Evolutionary conservation across 64 coral and sea anemone genomes (phyloP).

Genomic region (Trachythela sp.): DNA sequence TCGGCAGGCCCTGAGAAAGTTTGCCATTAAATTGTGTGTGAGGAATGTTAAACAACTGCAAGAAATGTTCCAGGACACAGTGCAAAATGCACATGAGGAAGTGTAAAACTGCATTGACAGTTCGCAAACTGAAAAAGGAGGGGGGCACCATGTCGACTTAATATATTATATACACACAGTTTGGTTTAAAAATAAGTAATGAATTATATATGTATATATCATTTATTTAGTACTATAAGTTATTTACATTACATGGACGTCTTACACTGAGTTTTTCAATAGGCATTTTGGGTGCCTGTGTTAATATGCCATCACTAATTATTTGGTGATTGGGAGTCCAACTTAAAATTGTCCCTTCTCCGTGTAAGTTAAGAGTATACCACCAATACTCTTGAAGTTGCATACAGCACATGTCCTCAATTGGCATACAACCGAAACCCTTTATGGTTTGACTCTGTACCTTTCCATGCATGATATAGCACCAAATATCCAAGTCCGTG

Average conservation of each 20-base stretch:
- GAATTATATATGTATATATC: too few relatives aligned
- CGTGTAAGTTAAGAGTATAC: conserved; percentile 19
- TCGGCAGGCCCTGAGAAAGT: too few relatives aligned
- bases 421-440: neutral
- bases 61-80: too few relatives aligned
- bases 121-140: too few relatives aligned
- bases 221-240: too few relatives aligned
- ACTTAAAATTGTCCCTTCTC: conserved; percentile 19
- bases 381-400: conserved; percentile 12
- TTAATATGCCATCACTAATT: neutral
- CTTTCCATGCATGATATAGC: conserved; percentile 10
- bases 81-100: too few relatives aligned
- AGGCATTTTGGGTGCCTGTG: conserved; percentile 1
- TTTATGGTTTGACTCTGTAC: neutral
- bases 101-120: too few relatives aligned
- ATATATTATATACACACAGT: too few relatives aligned
- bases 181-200: too few relatives aligned
- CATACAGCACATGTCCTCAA: conserved; percentile 16
- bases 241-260: neutral
- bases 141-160: too few relatives aligned
- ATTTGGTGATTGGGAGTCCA: conserved; percentile 23
- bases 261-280: conserved; percentile 11
- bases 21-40: too few relatives aligned
- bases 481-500: conserved; percentile 18
- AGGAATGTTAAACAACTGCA: too few relatives aligned